These are phyloP conservation scores for Lasaia peninsularis DNA, from an alignment of 1,140 invertebrate species.

Conservation along the genomic window DNA sequence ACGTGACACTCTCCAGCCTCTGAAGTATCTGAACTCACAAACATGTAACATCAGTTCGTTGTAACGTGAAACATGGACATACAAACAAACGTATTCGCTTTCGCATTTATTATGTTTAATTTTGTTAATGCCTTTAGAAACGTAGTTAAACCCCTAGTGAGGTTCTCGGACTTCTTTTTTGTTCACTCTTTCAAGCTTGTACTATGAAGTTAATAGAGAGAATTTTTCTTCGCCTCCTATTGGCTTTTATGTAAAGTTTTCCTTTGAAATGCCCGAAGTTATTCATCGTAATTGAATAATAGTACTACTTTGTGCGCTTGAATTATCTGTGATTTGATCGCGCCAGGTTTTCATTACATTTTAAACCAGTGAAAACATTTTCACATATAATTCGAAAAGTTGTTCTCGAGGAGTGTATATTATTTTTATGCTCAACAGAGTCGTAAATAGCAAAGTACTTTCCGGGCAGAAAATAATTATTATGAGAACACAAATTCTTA, in stretches of 20 bases:
- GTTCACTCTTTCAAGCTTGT: background rate
- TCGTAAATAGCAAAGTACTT: no score
- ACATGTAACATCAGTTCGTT: background rate
- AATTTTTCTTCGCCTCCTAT: background rate
- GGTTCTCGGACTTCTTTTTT: background rate
- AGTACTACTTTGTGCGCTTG: background rate
- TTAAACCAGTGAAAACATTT: no score
- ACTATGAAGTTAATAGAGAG: slow-evolving; percentile 1
- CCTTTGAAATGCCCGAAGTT: slow-evolving; percentile 1
- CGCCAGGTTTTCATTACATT: background rate
- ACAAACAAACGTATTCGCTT: no score
- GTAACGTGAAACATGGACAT: no score
- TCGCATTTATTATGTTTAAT: background rate
- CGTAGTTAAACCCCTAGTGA: background rate
- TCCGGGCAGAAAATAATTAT: no score
- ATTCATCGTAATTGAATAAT: slow-evolving; percentile 4
- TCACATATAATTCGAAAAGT: no score
- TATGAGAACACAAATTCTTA: no score
- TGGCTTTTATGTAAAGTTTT: slow-evolving; percentile 10
- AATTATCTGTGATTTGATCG: background rate
- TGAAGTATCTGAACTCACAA: no score
- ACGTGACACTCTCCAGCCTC: no score
- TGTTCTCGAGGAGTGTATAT: no score
- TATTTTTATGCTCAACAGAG: no score
- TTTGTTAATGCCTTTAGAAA: slow-evolving; percentile 12